phyloP scores from a whole-genome alignment of 2,888 invertebrate species.

The Lithophane semibrunnea region DNA sequence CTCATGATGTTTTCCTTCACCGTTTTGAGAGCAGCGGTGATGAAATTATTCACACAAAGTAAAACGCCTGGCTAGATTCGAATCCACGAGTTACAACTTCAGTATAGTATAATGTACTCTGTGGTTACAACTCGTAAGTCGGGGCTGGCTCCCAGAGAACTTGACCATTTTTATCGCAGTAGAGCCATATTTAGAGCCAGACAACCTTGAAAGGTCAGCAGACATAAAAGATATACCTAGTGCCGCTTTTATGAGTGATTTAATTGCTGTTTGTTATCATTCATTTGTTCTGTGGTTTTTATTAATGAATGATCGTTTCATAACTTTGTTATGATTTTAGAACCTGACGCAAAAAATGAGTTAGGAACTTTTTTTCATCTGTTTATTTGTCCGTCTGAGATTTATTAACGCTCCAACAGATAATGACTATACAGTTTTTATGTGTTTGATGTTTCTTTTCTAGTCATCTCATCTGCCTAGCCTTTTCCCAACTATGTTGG shows the following conservation, averaged over 20 bases:
- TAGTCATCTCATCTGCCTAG: too few species aligned
- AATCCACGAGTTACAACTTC: too few species aligned
- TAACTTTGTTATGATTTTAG: background rate
- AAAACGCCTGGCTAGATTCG: too few species aligned
- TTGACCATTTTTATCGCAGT: background rate
- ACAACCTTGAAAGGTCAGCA: conserved; percentile 35
- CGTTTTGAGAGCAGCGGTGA: too few species aligned
- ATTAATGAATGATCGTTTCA: conserved; percentile 8
- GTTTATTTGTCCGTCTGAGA: background rate
- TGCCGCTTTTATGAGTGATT: conserved; percentile 4
- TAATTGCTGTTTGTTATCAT: conserved; percentile 9
- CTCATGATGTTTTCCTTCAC: too few species aligned
- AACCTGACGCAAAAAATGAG: background rate
- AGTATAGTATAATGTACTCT: too few species aligned
- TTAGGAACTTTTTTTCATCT: background rate
- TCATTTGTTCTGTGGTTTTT: conserved; percentile 1
- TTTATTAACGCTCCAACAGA: background rate
- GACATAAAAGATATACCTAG: conserved; percentile 18
- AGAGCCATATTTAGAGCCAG: conserved; percentile 34
- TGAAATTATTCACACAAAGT: too few species aligned
- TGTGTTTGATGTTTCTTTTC: background rate
- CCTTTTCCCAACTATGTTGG: too few species aligned
- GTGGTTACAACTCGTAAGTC: too few species aligned
- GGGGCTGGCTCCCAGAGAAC: background rate
- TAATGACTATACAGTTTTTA: background rate